Percentiles rank a stretch among this genome's conserved stretches.
These are phyloP conservation scores for Chascanopsetta lugubris DNA, from an alignment of 2,113 vertebrate genomes.

Conservation along the genomic window DNA sequence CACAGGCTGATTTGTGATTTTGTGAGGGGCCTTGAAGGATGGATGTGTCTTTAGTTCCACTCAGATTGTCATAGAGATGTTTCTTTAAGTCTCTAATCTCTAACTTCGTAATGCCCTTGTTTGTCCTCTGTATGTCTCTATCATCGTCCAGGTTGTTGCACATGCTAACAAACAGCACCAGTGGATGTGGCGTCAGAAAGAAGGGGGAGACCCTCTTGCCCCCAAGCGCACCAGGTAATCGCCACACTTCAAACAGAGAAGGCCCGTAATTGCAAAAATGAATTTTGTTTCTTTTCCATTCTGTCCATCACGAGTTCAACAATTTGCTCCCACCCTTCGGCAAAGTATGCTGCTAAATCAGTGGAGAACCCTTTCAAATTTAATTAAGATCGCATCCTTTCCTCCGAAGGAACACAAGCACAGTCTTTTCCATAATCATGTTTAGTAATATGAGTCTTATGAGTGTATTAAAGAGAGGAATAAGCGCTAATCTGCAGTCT, in stretches of 20 bases:
- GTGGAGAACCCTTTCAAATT: neutral
- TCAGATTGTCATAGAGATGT: neutral
- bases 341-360: neutral
- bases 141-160: too few relatives aligned
- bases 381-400: constrained; percentile 8
- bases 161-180: too few relatives aligned
- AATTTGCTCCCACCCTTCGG: neutral
- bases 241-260: neutral
- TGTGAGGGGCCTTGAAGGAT: neutral
- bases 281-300: neutral
- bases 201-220: too few relatives aligned
- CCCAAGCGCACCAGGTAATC: too few relatives aligned
- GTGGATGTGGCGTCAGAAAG: too few relatives aligned
- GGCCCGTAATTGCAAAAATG: neutral
- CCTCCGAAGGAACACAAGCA: constrained; percentile 1
- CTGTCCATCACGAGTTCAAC: neutral
- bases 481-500: constrained; percentile 24
- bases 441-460: constrained; percentile 25
- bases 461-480: constrained; percentile 26
- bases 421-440: constrained; percentile 3
- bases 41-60: neutral
- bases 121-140: too few relatives aligned
- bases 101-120: too few relatives aligned
- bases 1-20: neutral
- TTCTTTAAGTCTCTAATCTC: too few relatives aligned